Evolutionary conservation across 2,888 invertebrate genomes (phyloP), one percentile per base, ranked within the genome.

Genomic region (Aromia moschata): DNA sequence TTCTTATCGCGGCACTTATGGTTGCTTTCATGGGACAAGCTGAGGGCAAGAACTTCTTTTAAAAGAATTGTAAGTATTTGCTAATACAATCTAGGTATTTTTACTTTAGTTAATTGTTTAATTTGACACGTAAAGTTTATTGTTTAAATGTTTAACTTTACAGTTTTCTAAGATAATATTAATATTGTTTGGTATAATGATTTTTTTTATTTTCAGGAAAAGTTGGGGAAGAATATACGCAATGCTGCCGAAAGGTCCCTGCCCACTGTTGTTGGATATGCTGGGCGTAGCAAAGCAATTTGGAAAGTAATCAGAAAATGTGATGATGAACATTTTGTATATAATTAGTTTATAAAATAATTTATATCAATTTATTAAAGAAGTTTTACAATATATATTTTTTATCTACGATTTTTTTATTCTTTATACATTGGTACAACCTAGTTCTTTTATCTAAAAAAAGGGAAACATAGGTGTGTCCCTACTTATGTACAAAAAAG

Each of bases 161-260:
- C 7, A 17, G 30, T 36, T 33, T 58, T 53, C 45, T 56, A 25
- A 4, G 5, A 25, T 44, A 38, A 4, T 4, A 25, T 25, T 9
- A 5, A 25, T 4, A 5, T 25, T 5, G 5, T 25, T 25, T 25
- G n/a, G n/a, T n/a, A n/a, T n/a, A n/a, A n/a, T n/a, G n/a, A 25
- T 25, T 25, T 25, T 5, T 25, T 25, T 25, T 25, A 5, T 46
- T 58, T 65, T 11, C n/a, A 67, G 67, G 67, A 67, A 58, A 65
- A 65, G 37, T 64, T 56, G 10, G 67, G 60, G 3, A 53, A 56
- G 43, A 67, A 65, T 51, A 45, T 67, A 2, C 47, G 65, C 16
- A 63, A 67, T 40, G 58, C 62, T 38, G 62, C 61, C n/a, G 62
- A 61, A 33, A 61, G 65, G 54, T 56, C 63, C 9, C 49, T 65